Base-by-base conservation (phyloP, 2,888 invertebrate genomes). In the Archips crataeganus region DNA sequence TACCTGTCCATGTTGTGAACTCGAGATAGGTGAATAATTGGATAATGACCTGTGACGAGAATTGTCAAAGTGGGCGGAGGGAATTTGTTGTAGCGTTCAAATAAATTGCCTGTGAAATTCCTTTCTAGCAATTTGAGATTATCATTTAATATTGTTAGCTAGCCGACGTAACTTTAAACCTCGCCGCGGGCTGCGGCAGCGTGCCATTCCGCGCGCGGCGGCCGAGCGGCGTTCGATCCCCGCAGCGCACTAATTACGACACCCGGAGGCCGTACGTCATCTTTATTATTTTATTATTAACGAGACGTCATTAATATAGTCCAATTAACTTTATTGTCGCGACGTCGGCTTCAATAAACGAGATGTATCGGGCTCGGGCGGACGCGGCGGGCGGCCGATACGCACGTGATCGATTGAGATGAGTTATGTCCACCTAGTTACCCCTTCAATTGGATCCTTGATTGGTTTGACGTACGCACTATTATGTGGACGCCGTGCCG, bases 381-480 rank as follows among this genome's bases (percentile, higher is more conserved):
- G 82, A 78, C 82, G 66, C 70, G 75, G 70, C 75, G 74, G 74
- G 80, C 81, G 84, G 81, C 85, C 57, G 87, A 87, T 84, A 86
- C 84, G 87, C 86, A 84, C 87, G 86, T 92, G 93, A 93, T 93
- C 90, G 92, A 92, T 92, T 85, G 88, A 86, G 84, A 86, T 87
- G 87, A 90, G 87, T 90, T 91, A 89, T 88, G 91, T 91, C 91
- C 91, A 91, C 89, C 89, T 91, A 91, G 92, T 93, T 93, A 93
- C 91, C 92, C 92, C 89, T 91, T 91, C 94, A 94, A 94, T 94
- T 94, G 94, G 87, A 84, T 88, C 87, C 89, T 88, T 92, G 93
- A 94, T 94, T 93, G 94, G 89, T 89, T 90, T 88, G 92, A 93
- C 90, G 90, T 91, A 85, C 89, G 87, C 87, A 86, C 87, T 87